Evolutionary conservation across 2,888 invertebrate genomes (phyloP).

Genomic region (Xylocampa areola): DNA sequence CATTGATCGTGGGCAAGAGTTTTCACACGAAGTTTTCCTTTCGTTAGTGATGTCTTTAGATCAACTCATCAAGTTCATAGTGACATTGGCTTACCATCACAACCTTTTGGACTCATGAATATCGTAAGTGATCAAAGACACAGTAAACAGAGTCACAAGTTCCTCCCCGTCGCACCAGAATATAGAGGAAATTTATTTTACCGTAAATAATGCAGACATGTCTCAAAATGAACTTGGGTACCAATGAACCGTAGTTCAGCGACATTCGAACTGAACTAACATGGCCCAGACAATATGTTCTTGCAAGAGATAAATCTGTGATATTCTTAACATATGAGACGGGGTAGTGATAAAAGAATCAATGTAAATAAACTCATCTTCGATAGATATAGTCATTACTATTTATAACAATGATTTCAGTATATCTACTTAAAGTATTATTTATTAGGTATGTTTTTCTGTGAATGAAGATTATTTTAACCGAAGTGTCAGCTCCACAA

Average conservation of each 20-base stretch:
- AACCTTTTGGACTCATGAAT: too few relatives aligned
- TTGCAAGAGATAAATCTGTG: constrained; percentile 4
- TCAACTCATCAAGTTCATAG: too few relatives aligned
- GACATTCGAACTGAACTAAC: constrained; percentile 28
- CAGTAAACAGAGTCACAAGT: too few relatives aligned
- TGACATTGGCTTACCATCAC: too few relatives aligned
- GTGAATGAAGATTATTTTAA: too few relatives aligned
- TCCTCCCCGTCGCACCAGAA: too few relatives aligned
- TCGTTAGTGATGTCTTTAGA: too few relatives aligned
- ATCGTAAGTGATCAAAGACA: too few relatives aligned
- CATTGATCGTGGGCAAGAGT: too few relatives aligned
- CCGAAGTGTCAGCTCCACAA: background rate
- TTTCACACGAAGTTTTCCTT: too few relatives aligned
- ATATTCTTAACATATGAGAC: constrained; percentile 22
- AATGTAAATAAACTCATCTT: constrained; percentile 20
- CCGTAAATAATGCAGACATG: constrained; percentile 8
- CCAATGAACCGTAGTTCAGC: constrained; percentile 31
- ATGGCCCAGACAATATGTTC: background rate
- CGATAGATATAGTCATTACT: constrained; percentile 24
- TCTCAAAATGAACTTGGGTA: constrained; percentile 13
- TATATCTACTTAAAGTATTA: constrained; percentile 6
- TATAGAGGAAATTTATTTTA: background rate
- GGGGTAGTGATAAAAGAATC: constrained; percentile 12
- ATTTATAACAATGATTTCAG: constrained; percentile 14
- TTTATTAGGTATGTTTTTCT: too few relatives aligned